Conservation (phyloP, 2,888 invertebrate genomes). For the Drosophila merina region DNA sequence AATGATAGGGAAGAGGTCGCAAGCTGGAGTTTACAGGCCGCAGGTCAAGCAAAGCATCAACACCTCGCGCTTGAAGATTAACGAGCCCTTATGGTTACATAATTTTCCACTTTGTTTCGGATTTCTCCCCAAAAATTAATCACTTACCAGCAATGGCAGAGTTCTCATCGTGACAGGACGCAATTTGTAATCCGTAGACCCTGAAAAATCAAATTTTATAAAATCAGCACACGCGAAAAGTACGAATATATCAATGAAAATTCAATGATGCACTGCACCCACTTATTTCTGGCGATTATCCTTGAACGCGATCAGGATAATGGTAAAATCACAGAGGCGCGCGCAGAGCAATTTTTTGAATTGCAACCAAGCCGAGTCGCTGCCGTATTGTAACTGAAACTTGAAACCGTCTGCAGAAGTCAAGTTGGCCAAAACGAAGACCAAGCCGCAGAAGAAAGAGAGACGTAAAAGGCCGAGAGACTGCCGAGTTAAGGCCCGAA, state of each 20-base stretch:
- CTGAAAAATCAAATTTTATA: constrained; percentile 21
- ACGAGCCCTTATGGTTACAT: constrained; percentile 20
- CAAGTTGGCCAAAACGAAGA: constrained; percentile 46
- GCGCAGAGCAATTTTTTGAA: constrained; percentile 47
- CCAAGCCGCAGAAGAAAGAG: constrained; percentile 27
- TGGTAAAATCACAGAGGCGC: constrained; percentile 15
- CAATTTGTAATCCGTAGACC: constrained; percentile 45
- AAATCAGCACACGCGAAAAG: constrained; percentile 23
- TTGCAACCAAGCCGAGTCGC: constrained; percentile 78
- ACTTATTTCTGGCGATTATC: constrained; percentile 34
- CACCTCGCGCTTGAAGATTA: constrained; percentile 13
- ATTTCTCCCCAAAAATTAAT: neutral
- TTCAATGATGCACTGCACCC: constrained; percentile 38
- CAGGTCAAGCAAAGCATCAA: constrained; percentile 60
- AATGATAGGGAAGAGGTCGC: constrained; percentile 24
- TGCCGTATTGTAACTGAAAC: constrained; percentile 80
- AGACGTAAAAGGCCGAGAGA: constrained; percentile 41
- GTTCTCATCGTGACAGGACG: constrained; percentile 69
- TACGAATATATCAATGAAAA: neutral
- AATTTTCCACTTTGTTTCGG: constrained; percentile 11
- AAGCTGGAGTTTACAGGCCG: constrained; percentile 27
- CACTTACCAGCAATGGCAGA: constrained; percentile 77
- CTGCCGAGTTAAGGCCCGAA: constrained; percentile 8
- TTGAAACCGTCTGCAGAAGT: constrained; percentile 55
- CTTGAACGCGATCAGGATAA: constrained; percentile 34